Evolutionary conservation across 23 tunicate species (phyloP).

Genomic region (Diplosoma virens): DNA sequence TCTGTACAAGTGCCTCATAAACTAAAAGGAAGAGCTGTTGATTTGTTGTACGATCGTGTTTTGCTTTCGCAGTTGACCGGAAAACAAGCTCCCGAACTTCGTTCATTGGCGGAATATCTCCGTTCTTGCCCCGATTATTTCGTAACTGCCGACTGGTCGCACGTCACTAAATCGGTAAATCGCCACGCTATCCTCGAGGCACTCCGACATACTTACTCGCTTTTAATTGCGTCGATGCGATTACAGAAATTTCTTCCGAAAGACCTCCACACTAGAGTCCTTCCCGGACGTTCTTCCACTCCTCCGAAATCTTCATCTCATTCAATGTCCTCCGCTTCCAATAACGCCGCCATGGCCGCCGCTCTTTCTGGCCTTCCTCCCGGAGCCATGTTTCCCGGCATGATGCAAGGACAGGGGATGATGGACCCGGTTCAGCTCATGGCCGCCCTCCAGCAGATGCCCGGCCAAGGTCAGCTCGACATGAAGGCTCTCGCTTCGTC

Average conservation of each 20-base stretch:
- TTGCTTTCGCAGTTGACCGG: slow-evolving; percentile 67
- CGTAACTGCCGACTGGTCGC: slow-evolving; percentile 61
- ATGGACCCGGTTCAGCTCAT: slow-evolving; percentile 76
- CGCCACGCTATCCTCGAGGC: no score
- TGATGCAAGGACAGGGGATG: slow-evolving; percentile 59
- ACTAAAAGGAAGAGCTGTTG: no score
- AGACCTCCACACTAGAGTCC: slow-evolving; percentile 54
- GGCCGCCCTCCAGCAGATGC: slow-evolving; percentile 69
- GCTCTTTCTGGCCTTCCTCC: slow-evolving; percentile 49
- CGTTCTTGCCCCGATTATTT: slow-evolving; percentile 44
- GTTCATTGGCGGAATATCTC: slow-evolving; percentile 43
- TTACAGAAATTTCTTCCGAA: slow-evolving; percentile 71
- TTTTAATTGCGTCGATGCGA: no score
- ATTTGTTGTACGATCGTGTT: no score
- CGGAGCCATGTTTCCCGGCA: slow-evolving; percentile 60
- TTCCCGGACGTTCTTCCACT: slow-evolving; percentile 34
- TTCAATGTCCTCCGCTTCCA: slow-evolving; percentile 12
- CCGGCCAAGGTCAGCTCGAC: slow-evolving; percentile 57
- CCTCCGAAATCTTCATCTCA: slow-evolving; percentile 26
- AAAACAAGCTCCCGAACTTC: slow-evolving; percentile 72
- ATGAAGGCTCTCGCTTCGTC: slow-evolving; percentile 55
- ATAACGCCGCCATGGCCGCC: slow-evolving; percentile 45
- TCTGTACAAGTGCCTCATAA: no score
- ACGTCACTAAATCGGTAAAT: slow-evolving; percentile 57
- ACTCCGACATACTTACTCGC: no score